These are phyloP conservation scores for Hydractinia symbiolongicarpus DNA, from an alignment of 30 jellyfish, hydroid and myxozoan species.

Conservation along the genomic window DNA sequence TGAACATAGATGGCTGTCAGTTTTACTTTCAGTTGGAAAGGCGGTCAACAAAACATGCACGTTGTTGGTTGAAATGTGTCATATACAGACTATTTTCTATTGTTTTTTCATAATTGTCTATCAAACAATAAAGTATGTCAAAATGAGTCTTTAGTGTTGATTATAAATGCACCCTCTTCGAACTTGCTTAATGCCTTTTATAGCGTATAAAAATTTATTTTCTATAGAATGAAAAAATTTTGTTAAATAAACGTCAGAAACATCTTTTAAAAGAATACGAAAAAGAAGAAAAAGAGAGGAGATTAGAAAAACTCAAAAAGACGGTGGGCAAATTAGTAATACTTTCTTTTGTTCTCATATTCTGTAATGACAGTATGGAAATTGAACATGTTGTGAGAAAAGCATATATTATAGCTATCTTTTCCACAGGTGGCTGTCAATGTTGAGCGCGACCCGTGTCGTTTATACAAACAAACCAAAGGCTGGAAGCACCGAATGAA, in stretches of 20 bases:
- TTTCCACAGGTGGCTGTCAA: slow-evolving; percentile 58
- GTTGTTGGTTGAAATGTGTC: no score
- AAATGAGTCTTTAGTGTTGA: no score
- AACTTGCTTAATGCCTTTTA: no score
- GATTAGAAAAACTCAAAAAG: slow-evolving; percentile 55
- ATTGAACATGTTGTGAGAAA: not conserved
- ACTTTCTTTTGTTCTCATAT: not conserved
- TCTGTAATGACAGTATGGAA: not conserved
- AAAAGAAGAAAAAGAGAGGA: slow-evolving; percentile 55
- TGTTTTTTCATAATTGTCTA: no score
- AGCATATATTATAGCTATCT: not conserved
- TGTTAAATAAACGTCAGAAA: not conserved
- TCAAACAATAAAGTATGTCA: no score
- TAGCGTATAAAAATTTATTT: no score
- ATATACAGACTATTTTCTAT: no score
- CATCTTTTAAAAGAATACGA: slow-evolving; percentile 36
- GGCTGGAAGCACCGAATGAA: slow-evolving; percentile 71
- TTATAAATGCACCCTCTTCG: no score
- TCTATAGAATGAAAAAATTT: slow-evolving; percentile 10
- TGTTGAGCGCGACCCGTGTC: slow-evolving; percentile 82
- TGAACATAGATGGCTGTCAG: no score
- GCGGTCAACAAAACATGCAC: no score
- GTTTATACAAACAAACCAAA: slow-evolving; percentile 59
- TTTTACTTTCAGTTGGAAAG: no score
- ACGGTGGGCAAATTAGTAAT: slow-evolving; percentile 15